Conservation (phyloP, 92 coral and sea anemone genomes). For the Actinernus sp. region DNA sequence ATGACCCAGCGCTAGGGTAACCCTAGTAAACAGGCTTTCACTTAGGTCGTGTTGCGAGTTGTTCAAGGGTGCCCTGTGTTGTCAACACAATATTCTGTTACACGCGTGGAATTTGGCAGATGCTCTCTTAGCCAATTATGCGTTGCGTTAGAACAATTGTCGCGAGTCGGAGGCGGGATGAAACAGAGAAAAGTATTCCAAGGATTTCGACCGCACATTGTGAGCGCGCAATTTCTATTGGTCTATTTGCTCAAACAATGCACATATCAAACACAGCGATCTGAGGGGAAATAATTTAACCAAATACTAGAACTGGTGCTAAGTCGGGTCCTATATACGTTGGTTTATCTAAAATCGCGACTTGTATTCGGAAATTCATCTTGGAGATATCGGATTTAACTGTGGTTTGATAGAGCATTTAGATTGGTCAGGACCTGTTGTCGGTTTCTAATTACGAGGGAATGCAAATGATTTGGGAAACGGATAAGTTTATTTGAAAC, state of each 20-base stretch:
- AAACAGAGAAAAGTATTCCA: constrained; percentile 67
- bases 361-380: neutral
- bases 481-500: constrained; percentile 73
- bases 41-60: constrained; percentile 7
- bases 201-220: constrained; percentile 74
- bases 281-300: constrained; percentile 70
- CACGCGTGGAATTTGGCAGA: constrained; percentile 69
- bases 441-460: constrained; percentile 70
- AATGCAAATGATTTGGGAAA: constrained; percentile 77
- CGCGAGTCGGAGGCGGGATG: constrained; percentile 73
- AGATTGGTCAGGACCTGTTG: constrained; percentile 28
- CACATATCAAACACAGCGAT: constrained; percentile 80
- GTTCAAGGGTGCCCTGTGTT: neutral
- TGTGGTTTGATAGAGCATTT: constrained; percentile 15
- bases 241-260: constrained; percentile 87
- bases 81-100: constrained; percentile 16
- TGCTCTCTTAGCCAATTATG: constrained; percentile 60
- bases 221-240: constrained; percentile 62
- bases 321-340: constrained; percentile 4
- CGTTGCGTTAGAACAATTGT: constrained; percentile 33
- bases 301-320: constrained; percentile 73
- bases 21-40: no score
- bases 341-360: neutral
- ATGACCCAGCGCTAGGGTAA: no score
- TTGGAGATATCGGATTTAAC: neutral